A percentile compares a stretch with the other conserved stretches of the same genome.
phyloP scores from a whole-genome alignment of 2,888 invertebrate species.

The Cheilosia grossa region DNA sequence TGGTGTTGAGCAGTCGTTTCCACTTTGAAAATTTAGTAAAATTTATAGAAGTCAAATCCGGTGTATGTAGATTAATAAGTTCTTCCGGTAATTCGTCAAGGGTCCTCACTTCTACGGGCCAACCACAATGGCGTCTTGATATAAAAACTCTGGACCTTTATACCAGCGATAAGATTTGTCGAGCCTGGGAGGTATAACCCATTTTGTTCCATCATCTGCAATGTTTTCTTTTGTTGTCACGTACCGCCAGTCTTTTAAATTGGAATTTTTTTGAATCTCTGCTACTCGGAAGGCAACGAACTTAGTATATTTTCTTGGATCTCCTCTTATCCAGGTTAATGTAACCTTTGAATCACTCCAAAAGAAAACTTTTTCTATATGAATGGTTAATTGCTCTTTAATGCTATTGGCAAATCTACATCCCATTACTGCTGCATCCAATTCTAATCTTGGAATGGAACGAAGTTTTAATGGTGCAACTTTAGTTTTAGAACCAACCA shows the following conservation, averaged over 20 bases:
- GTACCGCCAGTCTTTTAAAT: constrained; percentile 12
- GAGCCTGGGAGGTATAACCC: neutral
- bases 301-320: too few species aligned
- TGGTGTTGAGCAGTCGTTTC: neutral
- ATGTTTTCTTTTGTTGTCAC: constrained; percentile 21
- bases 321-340: too few species aligned
- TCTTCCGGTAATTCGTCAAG: neutral
- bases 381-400: constrained; percentile 9
- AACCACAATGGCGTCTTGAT: neutral
- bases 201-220: constrained; percentile 42
- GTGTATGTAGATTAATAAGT: neutral
- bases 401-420: constrained; percentile 19
- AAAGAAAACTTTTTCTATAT: constrained; percentile 37
- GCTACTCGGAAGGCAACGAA: neutral
- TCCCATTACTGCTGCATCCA: constrained; percentile 32
- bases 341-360: constrained; percentile 34
- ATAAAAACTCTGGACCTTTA: neutral
- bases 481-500: constrained; percentile 21
- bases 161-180: constrained; percentile 9
- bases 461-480: constrained; percentile 18
- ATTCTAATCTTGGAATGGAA: constrained; percentile 22
- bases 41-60: neutral
- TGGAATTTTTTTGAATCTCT: constrained; percentile 17
- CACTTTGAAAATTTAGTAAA: constrained; percentile 7
- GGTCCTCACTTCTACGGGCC: neutral